phyloP scores from a whole-genome alignment of 2,113 vertebrate species.

The Mormyrus iriodes region DNA sequence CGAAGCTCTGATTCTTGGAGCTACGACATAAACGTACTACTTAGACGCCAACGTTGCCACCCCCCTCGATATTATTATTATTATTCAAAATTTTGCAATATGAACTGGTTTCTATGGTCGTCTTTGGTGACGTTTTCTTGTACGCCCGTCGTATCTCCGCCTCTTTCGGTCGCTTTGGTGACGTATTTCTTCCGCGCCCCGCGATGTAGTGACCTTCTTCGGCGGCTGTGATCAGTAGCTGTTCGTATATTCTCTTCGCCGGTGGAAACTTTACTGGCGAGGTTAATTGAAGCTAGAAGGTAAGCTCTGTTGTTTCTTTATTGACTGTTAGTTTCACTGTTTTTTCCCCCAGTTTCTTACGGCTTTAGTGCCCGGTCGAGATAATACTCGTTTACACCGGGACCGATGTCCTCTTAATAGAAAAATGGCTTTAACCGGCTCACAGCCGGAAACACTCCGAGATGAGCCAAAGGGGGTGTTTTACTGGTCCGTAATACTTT shows the following conservation, averaged over 20 bases:
- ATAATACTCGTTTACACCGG: not conserved
- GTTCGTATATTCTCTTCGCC: not conserved
- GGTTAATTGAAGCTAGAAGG: not conserved
- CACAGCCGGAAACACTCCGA: not conserved
- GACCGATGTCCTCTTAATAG: not conserved
- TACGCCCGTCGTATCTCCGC: not conserved
- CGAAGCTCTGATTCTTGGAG: not conserved
- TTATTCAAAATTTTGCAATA: not conserved
- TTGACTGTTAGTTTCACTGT: not conserved
- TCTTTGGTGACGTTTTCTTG: not conserved
- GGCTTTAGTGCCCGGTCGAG: not conserved
- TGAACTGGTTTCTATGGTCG: not conserved
- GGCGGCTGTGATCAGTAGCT: not conserved
- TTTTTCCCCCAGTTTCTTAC: not conserved
- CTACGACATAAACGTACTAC: not conserved
- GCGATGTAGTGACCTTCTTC: not conserved
- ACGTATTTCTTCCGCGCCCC: slow-evolving; percentile 2
- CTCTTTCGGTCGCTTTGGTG: not conserved
- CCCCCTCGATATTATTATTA: too few relatives aligned
- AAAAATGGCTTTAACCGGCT: not conserved
- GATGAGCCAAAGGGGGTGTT: not conserved
- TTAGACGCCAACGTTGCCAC: too few relatives aligned
- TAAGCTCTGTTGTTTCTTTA: not conserved
- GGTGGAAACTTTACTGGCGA: not conserved
- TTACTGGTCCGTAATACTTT: not conserved